phyloP scores from a whole-genome alignment of 2,888 invertebrate species.

The Zaprionus obscuricornis region DNA sequence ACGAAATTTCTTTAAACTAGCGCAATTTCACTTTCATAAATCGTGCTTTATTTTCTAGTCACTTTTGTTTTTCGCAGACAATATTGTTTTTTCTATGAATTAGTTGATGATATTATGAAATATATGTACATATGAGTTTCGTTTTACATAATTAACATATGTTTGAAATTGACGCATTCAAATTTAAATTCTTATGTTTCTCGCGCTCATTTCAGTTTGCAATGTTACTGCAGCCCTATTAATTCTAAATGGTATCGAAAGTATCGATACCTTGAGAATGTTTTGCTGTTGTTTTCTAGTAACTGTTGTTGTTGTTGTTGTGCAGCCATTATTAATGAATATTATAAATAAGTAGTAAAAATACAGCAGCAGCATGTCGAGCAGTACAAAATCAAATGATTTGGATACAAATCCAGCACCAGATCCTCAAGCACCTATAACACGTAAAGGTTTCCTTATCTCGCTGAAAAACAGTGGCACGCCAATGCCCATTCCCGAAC shows the following conservation, averaged over 20 bases:
- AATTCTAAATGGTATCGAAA: constrained; percentile 21
- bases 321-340: neutral
- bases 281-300: constrained; percentile 30
- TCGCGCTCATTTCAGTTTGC: constrained; percentile 9
- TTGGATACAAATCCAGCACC: constrained; percentile 72
- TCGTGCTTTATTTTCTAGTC: constrained; percentile 60
- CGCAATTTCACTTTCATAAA: constrained; percentile 75
- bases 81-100: constrained; percentile 18
- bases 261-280: constrained; percentile 41
- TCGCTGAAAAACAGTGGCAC: constrained; percentile 92
- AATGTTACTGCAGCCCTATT: constrained; percentile 26
- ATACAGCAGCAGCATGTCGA: constrained; percentile 52
- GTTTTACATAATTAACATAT: constrained; percentile 44
- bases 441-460: constrained; percentile 91
- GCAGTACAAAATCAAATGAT: constrained; percentile 55
- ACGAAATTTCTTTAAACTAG: constrained; percentile 69
- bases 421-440: constrained; percentile 91
- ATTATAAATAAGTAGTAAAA: constrained; percentile 12
- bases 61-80: constrained; percentile 38
- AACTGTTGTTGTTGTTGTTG: too few relatives aligned
- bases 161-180: constrained; percentile 1
- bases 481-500: constrained; percentile 93
- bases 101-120: constrained; percentile 58
- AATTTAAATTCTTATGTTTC: constrained; percentile 21
- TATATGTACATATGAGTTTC: neutral